phyloP scores from a whole-genome alignment of 2,888 invertebrate species.

The Chloroclystis v-ata region DNA sequence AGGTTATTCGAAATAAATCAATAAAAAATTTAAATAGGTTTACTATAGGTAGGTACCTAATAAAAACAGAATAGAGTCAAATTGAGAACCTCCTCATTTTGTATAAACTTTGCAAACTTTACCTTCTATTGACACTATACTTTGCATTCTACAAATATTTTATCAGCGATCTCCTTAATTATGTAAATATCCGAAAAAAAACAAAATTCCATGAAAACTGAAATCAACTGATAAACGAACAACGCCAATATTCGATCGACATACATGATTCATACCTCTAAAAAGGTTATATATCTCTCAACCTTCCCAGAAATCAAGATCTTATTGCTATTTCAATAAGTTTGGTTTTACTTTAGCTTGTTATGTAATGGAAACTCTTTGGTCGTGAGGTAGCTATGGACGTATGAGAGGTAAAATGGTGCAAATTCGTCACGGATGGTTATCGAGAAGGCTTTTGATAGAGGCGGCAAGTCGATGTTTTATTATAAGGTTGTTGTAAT shows the following conservation, averaged over 20 bases:
- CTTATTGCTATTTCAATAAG: not conserved
- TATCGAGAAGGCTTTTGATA: constrained; percentile 73
- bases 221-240: constrained; percentile 42
- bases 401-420: constrained; percentile 47
- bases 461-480: constrained; percentile 70
- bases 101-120: not conserved
- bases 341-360: not conserved
- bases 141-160: constrained; percentile 8
- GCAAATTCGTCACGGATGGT: constrained; percentile 77
- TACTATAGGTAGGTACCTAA: no score
- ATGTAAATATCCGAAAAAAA: constrained; percentile 16
- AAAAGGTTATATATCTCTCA: constrained; percentile 1
- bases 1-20: no score
- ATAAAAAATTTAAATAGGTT: no score
- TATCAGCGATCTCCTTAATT: constrained; percentile 14
- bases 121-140: not conserved
- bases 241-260: constrained; percentile 56
- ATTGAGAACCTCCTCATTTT: no score
- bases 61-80: no score
- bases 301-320: not conserved
- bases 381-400: constrained; percentile 25
- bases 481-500: constrained; percentile 59
- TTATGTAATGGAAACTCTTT: constrained; percentile 2
- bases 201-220: constrained; percentile 28
- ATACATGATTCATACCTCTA: constrained; percentile 37